These are phyloP conservation scores for Crocodylus rhombifer DNA, from an alignment of 2,797 vertebrate genomes.

Conservation along the genomic window DNA sequence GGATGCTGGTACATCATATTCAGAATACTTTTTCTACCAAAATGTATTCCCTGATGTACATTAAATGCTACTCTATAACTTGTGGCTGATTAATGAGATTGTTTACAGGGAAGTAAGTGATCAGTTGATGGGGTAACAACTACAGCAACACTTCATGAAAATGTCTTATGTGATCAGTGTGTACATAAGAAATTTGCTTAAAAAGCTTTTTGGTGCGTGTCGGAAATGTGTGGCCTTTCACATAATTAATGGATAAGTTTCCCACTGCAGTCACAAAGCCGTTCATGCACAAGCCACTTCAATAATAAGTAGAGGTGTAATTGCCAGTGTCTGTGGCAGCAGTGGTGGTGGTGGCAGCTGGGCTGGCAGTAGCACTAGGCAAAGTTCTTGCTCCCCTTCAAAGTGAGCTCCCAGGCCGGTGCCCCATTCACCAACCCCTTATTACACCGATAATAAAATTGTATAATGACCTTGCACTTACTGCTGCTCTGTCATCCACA, in stretches of 20 bases:
- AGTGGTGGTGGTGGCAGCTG: too few species aligned
- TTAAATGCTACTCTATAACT: background rate
- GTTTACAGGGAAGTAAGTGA: background rate
- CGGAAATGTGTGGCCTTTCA: background rate
- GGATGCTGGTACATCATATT: too few species aligned
- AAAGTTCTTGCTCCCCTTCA: too few species aligned
- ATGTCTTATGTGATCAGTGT: background rate
- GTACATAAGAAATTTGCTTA: background rate
- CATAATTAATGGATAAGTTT: background rate
- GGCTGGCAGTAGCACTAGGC: too few species aligned
- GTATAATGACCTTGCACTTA: background rate
- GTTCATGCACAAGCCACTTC: background rate
- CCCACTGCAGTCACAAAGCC: background rate
- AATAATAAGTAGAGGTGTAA: background rate
- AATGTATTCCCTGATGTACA: background rate
- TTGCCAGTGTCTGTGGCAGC: too few species aligned
- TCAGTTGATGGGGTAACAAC: background rate
- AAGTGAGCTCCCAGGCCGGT: too few species aligned
- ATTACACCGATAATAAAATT: background rate
- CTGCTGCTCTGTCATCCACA: background rate
- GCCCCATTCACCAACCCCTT: background rate
- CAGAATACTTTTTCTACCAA: background rate
- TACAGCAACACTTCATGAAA: too few species aligned
- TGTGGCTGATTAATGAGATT: background rate
- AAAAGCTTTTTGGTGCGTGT: fast-evolving